These are phyloP conservation scores for Solen grandis DNA, from an alignment of 1,140 invertebrate species.

Conservation along the genomic window DNA sequence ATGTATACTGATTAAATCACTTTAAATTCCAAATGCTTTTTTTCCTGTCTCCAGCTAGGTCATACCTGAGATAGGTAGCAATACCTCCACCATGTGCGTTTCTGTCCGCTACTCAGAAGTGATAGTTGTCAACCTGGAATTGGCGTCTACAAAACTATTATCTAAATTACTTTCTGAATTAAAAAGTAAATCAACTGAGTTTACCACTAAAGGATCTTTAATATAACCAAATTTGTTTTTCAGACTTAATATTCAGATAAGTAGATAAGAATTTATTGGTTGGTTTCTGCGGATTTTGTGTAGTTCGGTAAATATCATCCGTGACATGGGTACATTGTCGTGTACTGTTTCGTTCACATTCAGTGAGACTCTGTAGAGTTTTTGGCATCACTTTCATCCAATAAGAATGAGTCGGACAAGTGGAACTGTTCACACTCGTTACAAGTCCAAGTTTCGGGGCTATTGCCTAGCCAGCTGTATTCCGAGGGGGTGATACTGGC, in stretches of 20 bases:
- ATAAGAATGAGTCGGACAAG: too few species aligned
- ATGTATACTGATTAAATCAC: slow-evolving; percentile 13
- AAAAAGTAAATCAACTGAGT: slow-evolving; percentile 38
- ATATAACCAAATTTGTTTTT: slow-evolving; percentile 10
- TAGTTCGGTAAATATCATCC: too few species aligned
- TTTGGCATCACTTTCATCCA: too few species aligned
- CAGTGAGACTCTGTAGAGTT: too few species aligned
- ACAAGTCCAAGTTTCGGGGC: too few species aligned
- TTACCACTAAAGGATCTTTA: slow-evolving; percentile 17
- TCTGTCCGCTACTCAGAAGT: slow-evolving; percentile 31
- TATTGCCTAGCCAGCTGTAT: too few species aligned
- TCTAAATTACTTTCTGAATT: slow-evolving; percentile 49
- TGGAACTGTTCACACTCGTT: too few species aligned
- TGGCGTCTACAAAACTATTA: slow-evolving; percentile 33
- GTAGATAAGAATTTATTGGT: slow-evolving; percentile 6
- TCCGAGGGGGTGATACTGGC: too few species aligned
- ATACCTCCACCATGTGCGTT: slow-evolving; percentile 25
- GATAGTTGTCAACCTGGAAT: slow-evolving; percentile 43
- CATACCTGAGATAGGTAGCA: slow-evolving; percentile 5
- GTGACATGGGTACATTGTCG: too few species aligned
- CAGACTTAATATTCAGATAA: slow-evolving; percentile 30
- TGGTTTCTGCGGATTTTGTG: too few species aligned
- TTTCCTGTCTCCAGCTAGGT: slow-evolving; percentile 30
- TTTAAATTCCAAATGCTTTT: slow-evolving; percentile 26
- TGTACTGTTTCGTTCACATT: too few species aligned